These are phyloP conservation scores for Chauna torquata DNA, from an alignment of 2,113 vertebrate genomes.

Conservation along the genomic window DNA sequence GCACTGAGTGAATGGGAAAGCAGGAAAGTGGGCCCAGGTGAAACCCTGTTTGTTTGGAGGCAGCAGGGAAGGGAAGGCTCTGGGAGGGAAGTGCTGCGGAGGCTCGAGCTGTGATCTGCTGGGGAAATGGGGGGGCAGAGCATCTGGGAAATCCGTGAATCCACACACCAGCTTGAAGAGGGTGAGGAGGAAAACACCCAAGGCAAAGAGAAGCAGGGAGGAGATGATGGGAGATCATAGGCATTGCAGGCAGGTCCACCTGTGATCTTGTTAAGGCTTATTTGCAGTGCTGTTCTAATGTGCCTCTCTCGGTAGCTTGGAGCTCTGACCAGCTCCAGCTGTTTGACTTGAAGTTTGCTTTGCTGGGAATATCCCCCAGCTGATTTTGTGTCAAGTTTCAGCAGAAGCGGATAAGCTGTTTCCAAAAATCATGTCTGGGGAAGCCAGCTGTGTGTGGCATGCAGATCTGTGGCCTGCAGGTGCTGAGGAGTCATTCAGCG, in stretches of 20 bases:
- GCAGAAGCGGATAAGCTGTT: neutral
- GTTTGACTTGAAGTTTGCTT: neutral
- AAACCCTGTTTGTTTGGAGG: neutral
- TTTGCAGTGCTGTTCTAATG: neutral
- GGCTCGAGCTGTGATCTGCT: neutral
- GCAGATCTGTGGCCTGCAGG: fast-evolving
- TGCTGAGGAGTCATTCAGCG: neutral
- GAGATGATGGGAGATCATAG: neutral
- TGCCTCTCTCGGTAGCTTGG: neutral
- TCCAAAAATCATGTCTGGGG: neutral
- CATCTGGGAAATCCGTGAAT: constrained; percentile 35
- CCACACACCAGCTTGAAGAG: neutral
- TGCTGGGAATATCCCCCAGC: neutral
- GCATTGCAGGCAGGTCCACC: neutral
- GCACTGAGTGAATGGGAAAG: neutral
- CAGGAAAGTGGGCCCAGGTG: neutral
- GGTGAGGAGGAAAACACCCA: neutral
- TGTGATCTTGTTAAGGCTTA: neutral
- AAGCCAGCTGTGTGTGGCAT: neutral
- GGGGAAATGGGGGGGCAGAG: neutral
- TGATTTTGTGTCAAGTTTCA: neutral
- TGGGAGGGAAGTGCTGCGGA: neutral
- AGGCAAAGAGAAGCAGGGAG: neutral
- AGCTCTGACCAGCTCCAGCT: neutral
- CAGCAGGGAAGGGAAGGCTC: neutral